Evolutionary conservation across 2,113 vertebrate genomes (phyloP), one percentile per base, ranked within the genome.

Genomic region (Pomatostomus ruficeps): DNA sequence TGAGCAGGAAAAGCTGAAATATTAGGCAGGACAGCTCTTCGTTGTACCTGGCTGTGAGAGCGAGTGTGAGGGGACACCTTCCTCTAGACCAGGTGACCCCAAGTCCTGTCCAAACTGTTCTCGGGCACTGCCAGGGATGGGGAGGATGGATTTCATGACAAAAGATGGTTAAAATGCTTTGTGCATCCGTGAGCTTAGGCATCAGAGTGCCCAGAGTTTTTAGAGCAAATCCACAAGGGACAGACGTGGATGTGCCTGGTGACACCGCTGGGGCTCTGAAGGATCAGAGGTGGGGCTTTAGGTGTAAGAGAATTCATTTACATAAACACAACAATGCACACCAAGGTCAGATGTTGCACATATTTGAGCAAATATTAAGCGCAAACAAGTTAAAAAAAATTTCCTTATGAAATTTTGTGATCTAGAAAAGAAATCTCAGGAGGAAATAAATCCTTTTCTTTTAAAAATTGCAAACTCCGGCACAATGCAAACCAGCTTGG

Each of bases 361-460:
- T 19, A 33, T 52, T 48, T 82, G 51, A 59, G 85, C 14, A 88
- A 90, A 74, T 38, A 84, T 29, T 75, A 65, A 72, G 51, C 55
- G 71, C 28, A 85, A 94, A 43, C 48, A 88, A 92, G 45, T 76
- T 90, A 3, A 61, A 70, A 84, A 61, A 59, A 9, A 10, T 38
- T 49, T 88, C 52, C 70, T 76, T 46, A 46, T 21, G 63, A 96
- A 77, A 90, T 61, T 77, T 59, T 65, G 51, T 76, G 46, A 86
- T 78, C 62, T 68, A 58, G 91, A 88, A 94, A 82, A 42, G 42
- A 94, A 91, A 71, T 29, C 85, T 91, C 57, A 62, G 29, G 71
- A 86, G 70, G 77, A 96, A 95, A 96, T 85, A 95, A 96, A 85
- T 92, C 57, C 51, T 79, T 63, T 87, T 57, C 55, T 71, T 66